Evolutionary conservation across 2,797 vertebrate species (phyloP).

Genomic region (Sorex maritimensis): DNA sequence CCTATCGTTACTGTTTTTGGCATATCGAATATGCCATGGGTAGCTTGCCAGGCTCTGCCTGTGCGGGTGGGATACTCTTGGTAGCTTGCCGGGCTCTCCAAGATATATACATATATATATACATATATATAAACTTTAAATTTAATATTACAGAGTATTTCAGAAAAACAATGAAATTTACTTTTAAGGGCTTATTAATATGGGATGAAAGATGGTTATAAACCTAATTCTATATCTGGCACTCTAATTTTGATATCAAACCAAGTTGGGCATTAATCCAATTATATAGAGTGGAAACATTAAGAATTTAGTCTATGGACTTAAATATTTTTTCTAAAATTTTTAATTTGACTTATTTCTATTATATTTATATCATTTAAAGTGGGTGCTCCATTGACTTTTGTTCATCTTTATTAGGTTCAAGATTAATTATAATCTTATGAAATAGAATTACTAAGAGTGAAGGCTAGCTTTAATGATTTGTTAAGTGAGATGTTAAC

Average conservation of each 20-base stretch:
- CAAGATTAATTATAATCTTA: slow-evolving; percentile 34
- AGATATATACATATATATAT: too few relatives aligned
- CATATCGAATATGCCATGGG: too few relatives aligned
- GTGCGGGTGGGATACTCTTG: too few relatives aligned
- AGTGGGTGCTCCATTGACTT: slow-evolving; percentile 31
- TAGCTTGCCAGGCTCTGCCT: too few relatives aligned
- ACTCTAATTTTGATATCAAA: slow-evolving; percentile 32
- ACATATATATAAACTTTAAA: slow-evolving; percentile 51
- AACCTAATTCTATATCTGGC: slow-evolving; percentile 5
- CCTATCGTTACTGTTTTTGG: too few relatives aligned
- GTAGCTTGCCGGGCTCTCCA: too few relatives aligned
- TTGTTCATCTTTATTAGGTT: slow-evolving; percentile 28
- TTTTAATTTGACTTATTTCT: slow-evolving; percentile 39
- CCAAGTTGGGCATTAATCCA: slow-evolving; percentile 31
- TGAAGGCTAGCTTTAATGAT: slow-evolving; percentile 46
- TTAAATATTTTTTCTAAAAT: slow-evolving; percentile 15
- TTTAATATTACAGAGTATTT: slow-evolving; percentile 28
- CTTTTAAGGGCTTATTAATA: slow-evolving; percentile 35
- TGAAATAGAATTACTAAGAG: slow-evolving; percentile 55
- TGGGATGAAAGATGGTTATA: neutral
- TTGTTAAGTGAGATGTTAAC: slow-evolving; percentile 52
- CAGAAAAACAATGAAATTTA: slow-evolving; percentile 40
- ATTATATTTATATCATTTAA: slow-evolving; percentile 54
- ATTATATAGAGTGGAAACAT: neutral
- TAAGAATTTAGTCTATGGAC: slow-evolving; percentile 19